Evolutionary conservation across 2,888 invertebrate species (phyloP), one percentile per base, ranked within the genome.

Genomic region (Machimus atricapillus): DNA sequence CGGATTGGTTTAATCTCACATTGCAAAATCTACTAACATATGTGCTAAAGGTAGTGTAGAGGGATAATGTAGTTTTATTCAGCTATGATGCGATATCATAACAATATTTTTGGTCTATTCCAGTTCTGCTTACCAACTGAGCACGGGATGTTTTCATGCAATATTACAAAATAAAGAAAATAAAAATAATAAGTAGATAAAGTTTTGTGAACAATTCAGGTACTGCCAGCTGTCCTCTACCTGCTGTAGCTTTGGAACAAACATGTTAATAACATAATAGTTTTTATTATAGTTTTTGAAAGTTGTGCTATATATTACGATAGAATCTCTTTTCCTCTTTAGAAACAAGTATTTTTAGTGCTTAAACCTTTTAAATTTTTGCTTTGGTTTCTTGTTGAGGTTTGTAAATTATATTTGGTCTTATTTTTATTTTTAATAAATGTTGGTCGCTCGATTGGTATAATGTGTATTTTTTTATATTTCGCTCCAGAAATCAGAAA

Each of bases 121-220:
- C 79, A 79, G 79, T 79, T 52, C 52, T 79, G 31, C 79, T 79
- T 40, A 79, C 23, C 23, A 79, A 79, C 52, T 79, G 40, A 40
- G 9, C 27, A 31, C 27, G 43, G 46, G 78, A 19, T 23, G 43
- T 23, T 78, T 78, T 19, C 9, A 19, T 43, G 27, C 78, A 77
- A 37, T 34, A 37, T 37, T 77, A 6, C 14, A 46, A 46, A 40
- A 12, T 40, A 40, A 40, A 40, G 1, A 40, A 43, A 37, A 46
- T 27, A 79, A 37, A 52, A 52, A 79, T 23, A 46, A 46, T 23
- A 46, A 46, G 40, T 52, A 79, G 76, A n/a, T n/a, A 56, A 52
- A 79, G 19, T 8, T 19, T 1, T 66, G 66, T 23, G 66, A 66
- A 66, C 23, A 66, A 23, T 27, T 27, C 14, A 12, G 66, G 23